Conservation (phyloP, 2,888 invertebrate species). For the Antheraea assamensis region DNA sequence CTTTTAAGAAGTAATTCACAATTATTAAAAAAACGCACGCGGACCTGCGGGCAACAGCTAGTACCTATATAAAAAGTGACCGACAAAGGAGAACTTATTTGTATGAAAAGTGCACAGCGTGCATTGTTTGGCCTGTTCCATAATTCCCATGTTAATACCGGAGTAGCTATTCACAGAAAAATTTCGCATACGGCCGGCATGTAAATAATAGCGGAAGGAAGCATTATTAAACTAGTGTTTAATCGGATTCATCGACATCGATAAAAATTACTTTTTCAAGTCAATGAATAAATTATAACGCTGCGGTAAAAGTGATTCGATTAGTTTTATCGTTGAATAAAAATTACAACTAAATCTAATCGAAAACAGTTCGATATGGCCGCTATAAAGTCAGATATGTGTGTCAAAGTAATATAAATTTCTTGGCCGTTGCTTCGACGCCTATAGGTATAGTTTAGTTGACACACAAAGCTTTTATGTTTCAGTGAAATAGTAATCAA, state of each 20-base stretch:
- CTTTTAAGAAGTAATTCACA: no score
- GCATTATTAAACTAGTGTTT: slow-evolving; percentile 23
- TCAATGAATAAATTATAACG: slow-evolving; percentile 18
- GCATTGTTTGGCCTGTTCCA: slow-evolving; percentile 4
- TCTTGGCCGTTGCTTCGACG: not conserved
- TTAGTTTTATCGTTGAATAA: not conserved
- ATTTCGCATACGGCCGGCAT: slow-evolving; percentile 14
- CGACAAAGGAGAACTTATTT: not conserved
- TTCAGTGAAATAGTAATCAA: not conserved
- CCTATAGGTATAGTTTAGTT: not conserved
- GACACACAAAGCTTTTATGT: not conserved
- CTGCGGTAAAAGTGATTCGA: not conserved
- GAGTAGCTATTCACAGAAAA: slow-evolving; percentile 11
- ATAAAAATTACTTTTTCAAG: slow-evolving; percentile 14
- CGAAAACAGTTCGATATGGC: not conserved
- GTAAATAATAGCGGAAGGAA: slow-evolving; percentile 17
- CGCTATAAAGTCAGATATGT: not conserved
- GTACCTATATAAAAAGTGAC: not conserved
- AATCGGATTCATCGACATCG: slow-evolving; percentile 25
- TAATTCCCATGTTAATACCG: slow-evolving; percentile 3
- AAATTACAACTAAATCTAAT: not conserved
- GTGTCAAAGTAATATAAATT: not conserved
- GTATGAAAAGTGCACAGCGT: not conserved
- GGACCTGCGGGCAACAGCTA: no score
- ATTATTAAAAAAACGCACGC: no score